Conservation (phyloP, 2,888 invertebrate species). For the Heliconius aoede region DNA sequence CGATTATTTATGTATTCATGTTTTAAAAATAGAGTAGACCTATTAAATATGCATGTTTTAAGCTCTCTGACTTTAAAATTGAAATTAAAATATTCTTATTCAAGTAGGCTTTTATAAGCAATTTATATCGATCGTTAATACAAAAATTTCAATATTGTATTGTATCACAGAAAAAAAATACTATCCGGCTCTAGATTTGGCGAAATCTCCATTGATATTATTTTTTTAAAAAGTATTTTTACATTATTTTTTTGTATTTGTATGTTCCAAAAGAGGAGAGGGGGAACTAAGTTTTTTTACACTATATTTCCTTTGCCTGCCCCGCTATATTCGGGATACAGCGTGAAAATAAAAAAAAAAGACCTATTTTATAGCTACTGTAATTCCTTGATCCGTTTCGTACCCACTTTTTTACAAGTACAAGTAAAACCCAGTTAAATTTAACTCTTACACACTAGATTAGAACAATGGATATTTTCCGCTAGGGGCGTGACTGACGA, state of each 20-base stretch:
- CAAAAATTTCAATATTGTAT: neutral
- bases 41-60: constrained; percentile 38
- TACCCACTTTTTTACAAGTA: neutral
- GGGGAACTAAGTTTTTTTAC: too few species aligned
- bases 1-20: neutral
- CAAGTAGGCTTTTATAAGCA: constrained; percentile 1
- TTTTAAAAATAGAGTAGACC: neutral
- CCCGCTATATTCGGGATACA: too few species aligned
- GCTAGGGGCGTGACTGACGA: constrained; percentile 43
- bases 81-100: constrained; percentile 13
- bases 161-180: neutral
- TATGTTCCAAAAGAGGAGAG: too few species aligned
- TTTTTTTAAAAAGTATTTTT: too few species aligned
- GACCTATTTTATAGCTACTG: neutral
- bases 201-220: too few species aligned
- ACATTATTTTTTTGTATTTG: too few species aligned
- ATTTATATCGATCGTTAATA: neutral
- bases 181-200: too few species aligned
- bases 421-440: constrained; percentile 13
- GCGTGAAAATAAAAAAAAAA: neutral
- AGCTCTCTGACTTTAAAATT: neutral
- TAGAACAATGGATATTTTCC: constrained; percentile 34
- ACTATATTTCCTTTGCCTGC: too few species aligned
- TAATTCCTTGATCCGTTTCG: neutral
- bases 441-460: constrained; percentile 10